Evolutionary conservation across 2,888 invertebrate species (phyloP).

Genomic region (Chrysolina oricalcia): DNA sequence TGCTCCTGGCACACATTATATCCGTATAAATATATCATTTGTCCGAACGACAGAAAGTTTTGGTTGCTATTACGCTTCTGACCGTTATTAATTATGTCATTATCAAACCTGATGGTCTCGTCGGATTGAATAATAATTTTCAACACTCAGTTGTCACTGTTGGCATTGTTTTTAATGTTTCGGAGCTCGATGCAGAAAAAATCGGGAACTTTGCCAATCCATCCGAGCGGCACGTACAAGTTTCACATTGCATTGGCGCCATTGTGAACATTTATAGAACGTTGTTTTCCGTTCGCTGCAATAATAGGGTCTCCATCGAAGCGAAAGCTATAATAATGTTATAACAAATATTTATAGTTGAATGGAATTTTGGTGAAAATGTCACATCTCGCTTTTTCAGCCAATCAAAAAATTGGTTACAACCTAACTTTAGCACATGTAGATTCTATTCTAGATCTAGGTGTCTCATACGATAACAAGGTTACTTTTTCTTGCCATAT

Average conservation of each 20-base stretch:
- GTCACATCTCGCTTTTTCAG: neutral
- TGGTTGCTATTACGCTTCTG: neutral
- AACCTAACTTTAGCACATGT: too few relatives aligned
- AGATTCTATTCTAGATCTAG: too few relatives aligned
- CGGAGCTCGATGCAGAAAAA: slow-evolving; percentile 16
- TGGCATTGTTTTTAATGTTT: slow-evolving; percentile 19
- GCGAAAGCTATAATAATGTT: neutral
- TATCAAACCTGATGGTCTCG: neutral
- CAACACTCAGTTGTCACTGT: neutral
- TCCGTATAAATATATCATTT: neutral
- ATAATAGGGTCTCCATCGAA: slow-evolving; percentile 13
- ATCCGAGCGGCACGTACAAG: slow-evolving; percentile 34
- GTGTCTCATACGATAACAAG: too few relatives aligned
- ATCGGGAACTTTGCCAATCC: slow-evolving; percentile 30
- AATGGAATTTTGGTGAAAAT: neutral
- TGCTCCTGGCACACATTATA: too few relatives aligned
- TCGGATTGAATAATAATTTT: slow-evolving; percentile 15
- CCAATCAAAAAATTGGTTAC: too few relatives aligned
- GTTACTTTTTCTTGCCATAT: too few relatives aligned
- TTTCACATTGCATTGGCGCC: slow-evolving; percentile 25
- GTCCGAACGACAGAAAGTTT: neutral
- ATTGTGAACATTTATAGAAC: slow-evolving; percentile 26
- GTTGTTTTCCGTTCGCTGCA: slow-evolving; percentile 1
- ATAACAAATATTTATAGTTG: slow-evolving; percentile 3
- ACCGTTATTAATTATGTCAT: slow-evolving; percentile 10